phyloP scores from a whole-genome alignment of 2,888 invertebrate genomes.

The Pelosia muscerda region DNA sequence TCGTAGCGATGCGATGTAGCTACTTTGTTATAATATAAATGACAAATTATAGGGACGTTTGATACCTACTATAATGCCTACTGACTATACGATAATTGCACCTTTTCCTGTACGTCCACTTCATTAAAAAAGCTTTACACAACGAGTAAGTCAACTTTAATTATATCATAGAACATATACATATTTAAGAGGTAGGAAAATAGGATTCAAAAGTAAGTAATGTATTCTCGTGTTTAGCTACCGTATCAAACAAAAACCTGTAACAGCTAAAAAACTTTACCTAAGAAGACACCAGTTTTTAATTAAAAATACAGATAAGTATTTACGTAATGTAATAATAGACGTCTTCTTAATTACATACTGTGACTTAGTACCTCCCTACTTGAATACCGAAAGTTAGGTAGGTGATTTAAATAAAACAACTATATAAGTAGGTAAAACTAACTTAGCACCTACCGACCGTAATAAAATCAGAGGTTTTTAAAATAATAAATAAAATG shows the following conservation, averaged over 20 bases:
- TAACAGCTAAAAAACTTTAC: background rate
- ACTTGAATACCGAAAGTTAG: background rate
- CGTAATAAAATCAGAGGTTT: no score
- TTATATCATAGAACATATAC: background rate
- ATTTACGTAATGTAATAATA: background rate
- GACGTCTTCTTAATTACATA: background rate
- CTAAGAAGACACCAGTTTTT: background rate
- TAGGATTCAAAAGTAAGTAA: background rate
- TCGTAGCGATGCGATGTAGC: background rate
- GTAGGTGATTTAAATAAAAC: no score
- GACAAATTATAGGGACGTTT: background rate
- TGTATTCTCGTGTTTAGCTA: constrained; percentile 3
- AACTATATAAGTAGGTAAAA: no score
- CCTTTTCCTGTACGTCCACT: background rate
- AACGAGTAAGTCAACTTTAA: background rate
- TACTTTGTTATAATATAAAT: background rate
- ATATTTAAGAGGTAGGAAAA: background rate
- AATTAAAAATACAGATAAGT: no score
- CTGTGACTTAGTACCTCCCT: background rate
- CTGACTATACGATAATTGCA: no score
- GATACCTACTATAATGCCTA: no score
- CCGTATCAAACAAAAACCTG: constrained; percentile 2
- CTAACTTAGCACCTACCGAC: no score
- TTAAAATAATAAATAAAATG: no score
- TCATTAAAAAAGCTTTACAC: background rate